These are phyloP conservation scores for Rhingia campestris DNA, from an alignment of 2,888 invertebrate species.

Conservation along the genomic window DNA sequence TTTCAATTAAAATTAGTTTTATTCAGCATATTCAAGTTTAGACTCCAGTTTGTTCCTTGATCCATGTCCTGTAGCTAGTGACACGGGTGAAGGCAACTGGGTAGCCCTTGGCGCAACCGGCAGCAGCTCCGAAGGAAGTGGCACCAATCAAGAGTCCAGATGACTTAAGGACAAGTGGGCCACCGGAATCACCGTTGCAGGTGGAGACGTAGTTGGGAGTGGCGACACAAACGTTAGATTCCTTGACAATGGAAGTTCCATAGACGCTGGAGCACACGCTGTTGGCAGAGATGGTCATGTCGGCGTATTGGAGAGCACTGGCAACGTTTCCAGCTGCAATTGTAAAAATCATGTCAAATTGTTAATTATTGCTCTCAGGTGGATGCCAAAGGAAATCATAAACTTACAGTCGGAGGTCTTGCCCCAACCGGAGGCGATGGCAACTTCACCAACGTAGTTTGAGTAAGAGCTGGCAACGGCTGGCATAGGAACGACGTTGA, in stretches of 20 bases:
- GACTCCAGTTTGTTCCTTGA: too few relatives aligned
- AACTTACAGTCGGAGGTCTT: conserved; percentile 73
- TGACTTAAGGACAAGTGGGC: conserved; percentile 77
- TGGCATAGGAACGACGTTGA: conserved; percentile 73
- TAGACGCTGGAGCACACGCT: too few relatives aligned
- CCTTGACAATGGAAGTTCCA: conserved; percentile 63
- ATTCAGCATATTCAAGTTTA: too few relatives aligned
- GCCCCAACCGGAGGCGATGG: conserved; percentile 77
- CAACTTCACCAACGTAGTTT: conserved; percentile 74
- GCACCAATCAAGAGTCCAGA: conserved; percentile 76
- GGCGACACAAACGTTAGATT: conserved; percentile 81
- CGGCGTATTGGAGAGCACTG: too few relatives aligned
- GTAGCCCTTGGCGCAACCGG: too few relatives aligned
- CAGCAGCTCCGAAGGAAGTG: conserved; percentile 78
- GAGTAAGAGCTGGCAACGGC: conserved; percentile 53
- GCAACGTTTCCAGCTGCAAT: too few relatives aligned
- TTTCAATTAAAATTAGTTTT: too few relatives aligned
- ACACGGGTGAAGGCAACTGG: too few relatives aligned
- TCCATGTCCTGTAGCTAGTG: too few relatives aligned
- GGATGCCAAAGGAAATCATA: neutral
- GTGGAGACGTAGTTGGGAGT: conserved; percentile 80
- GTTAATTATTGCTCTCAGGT: too few relatives aligned
- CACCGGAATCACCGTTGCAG: conserved; percentile 80
- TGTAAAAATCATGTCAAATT: too few relatives aligned
- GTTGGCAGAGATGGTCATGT: too few relatives aligned